Evolutionary conservation across 2,113 vertebrate genomes (phyloP), one percentile per base, ranked within the genome.

Genomic region (Actinemys pallida): DNA sequence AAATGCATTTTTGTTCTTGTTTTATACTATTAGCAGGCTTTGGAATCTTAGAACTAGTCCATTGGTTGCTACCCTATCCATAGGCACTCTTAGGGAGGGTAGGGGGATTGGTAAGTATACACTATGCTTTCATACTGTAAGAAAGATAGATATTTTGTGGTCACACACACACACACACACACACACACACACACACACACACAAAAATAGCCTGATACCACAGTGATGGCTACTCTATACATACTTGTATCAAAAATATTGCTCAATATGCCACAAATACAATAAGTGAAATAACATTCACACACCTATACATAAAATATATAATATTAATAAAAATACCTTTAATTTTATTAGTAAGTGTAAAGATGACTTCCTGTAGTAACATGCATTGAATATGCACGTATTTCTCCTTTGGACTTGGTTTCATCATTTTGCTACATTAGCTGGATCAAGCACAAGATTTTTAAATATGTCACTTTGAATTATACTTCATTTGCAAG

Each of bases 361-460:
- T 9, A 75, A 42, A 75, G 10, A 14, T 76, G 24, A 39, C 65
- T 62, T 7, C 69, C 12, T 62, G 9, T 50, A 8, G 11, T 72
- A 87, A 72, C 83, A 9, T 83, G 22, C 8, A 17, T 69, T 5
- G 91, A 78, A 19, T 49, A 69, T 5, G 3, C 25, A 88, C 5
- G 20, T 50, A 84, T 81, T 52, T 92, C 22, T 90, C 69, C 87
- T 90, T 87, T 52, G 83, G 19, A 89, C 90, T 93, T 90, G 85
- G 90, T 93, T 16, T 65, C 85, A 42, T 47, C 90, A 31, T 54
- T 49, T 93, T 86, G 52, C 31, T 4, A 91, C 31, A 87, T 81
- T 84, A 90, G 25, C 20, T 88, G 5, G 12, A 80, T 93, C 88
- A 35, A 25, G 81, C 88, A 59, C 50, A 86, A 53, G 13, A 89